Conservation (phyloP, 2,113 vertebrate genomes). For the Fregetta grallaria region DNA sequence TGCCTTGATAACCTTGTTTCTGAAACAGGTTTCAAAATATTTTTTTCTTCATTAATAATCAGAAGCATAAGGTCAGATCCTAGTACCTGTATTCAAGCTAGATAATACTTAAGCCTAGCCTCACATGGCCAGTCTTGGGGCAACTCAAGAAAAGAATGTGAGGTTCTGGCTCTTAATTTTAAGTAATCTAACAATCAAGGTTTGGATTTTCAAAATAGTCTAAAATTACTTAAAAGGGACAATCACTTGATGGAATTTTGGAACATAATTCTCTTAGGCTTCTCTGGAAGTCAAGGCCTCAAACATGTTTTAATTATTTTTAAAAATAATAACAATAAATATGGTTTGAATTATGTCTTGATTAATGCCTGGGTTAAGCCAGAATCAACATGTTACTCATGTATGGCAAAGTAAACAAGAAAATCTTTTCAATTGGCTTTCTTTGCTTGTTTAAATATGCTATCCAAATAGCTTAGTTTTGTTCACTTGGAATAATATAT, state of each 20-base stretch:
- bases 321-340: not conserved
- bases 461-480: not conserved
- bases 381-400: not conserved
- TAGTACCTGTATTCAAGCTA: not conserved
- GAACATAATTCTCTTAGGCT: not conserved
- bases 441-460: not conserved
- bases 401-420: not conserved
- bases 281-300: not conserved
- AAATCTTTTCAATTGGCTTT: not conserved
- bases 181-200: not conserved
- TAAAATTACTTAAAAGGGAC: not conserved
- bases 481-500: not conserved
- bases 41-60: not conserved
- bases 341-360: not conserved
- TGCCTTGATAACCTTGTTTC: not conserved
- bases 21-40: not conserved
- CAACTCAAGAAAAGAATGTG: not conserved
- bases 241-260: not conserved
- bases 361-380: not conserved
- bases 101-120: not conserved
- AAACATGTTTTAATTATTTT: not conserved
- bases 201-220: not conserved
- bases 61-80: not conserved
- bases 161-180: not conserved
- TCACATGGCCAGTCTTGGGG: not conserved